Evolutionary conservation across 2,888 invertebrate species (phyloP).

Genomic region (Leptopterna dolabrata): DNA sequence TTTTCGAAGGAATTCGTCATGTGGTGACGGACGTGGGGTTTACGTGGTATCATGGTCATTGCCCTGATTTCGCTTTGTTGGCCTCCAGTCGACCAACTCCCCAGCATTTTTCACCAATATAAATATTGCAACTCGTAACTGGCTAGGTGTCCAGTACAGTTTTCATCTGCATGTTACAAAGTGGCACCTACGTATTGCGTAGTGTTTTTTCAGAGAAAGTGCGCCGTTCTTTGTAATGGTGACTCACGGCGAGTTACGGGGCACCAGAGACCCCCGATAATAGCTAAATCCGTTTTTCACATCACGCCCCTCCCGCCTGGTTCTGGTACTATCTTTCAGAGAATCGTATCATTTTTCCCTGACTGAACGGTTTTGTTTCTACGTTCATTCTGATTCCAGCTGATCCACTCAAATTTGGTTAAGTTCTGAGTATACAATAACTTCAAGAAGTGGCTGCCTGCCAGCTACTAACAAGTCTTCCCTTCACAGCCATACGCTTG

Average conservation of each 20-base stretch:
- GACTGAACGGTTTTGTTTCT: too few relatives aligned
- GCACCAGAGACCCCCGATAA: neutral
- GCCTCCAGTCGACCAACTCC: neutral
- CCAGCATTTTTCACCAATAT: too few relatives aligned
- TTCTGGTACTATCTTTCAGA: neutral
- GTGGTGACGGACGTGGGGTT: neutral
- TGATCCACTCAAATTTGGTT: too few relatives aligned
- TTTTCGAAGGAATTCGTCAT: neutral
- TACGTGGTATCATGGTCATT: slow-evolving; percentile 11
- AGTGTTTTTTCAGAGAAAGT: neutral
- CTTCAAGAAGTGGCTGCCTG: too few relatives aligned
- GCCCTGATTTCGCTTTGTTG: slow-evolving; percentile 3
- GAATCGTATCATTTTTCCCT: neutral
- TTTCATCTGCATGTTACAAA: neutral
- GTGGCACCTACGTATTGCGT: neutral
- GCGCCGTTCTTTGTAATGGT: neutral
- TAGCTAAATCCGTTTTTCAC: neutral
- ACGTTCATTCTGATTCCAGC: too few relatives aligned
- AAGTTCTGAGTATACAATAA: too few relatives aligned
- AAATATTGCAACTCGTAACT: neutral
- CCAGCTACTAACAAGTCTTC: too few relatives aligned
- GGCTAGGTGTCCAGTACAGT: neutral
- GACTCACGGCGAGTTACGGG: neutral
- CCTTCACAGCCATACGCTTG: too few relatives aligned
- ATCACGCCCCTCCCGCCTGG: neutral